A percentile compares a stretch with the other conserved stretches of the same genome.
phyloP scores from a whole-genome alignment of 2,888 invertebrate genomes.

The Pseudococcus viburni region DNA sequence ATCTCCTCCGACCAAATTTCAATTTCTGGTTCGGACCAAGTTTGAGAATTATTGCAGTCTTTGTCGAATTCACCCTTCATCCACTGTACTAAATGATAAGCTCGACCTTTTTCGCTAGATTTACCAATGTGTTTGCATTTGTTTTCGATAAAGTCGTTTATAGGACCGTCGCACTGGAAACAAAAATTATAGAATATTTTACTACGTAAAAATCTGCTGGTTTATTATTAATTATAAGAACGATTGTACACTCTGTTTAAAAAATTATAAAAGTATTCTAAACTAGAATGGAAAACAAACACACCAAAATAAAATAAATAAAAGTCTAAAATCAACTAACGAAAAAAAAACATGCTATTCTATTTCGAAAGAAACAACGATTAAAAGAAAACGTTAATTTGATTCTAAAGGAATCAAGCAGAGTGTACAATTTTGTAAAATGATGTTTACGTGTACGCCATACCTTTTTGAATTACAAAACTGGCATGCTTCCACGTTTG shows the following conservation, averaged over 20 bases:
- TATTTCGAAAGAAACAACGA: conserved; percentile 15
- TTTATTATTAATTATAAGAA: neutral
- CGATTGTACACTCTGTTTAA: conserved; percentile 62
- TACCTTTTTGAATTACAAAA: conserved; percentile 65
- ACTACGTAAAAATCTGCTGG: neutral
- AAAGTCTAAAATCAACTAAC: conserved; percentile 52
- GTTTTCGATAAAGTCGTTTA: conserved; percentile 77
- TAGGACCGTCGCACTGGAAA: conserved; percentile 64
- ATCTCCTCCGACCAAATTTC: conserved; percentile 61
- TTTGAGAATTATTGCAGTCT: neutral
- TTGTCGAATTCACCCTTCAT: conserved; percentile 83
- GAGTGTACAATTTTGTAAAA: conserved; percentile 59
- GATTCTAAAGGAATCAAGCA: conserved; percentile 16
- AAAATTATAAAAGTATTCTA: conserved; percentile 43
- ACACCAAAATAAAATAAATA: conserved; percentile 61
- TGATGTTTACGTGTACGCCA: conserved; percentile 46
- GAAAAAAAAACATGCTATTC: conserved; percentile 49
- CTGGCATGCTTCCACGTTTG: conserved; percentile 61
- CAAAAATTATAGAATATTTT: neutral
- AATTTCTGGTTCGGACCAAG: conserved; percentile 30
- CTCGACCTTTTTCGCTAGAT: conserved; percentile 80
- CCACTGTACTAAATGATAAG: conserved; percentile 84
- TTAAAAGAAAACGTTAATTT: conserved; percentile 8
- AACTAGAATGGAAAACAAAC: conserved; percentile 61
- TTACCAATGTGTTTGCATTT: conserved; percentile 78